Evolutionary conservation across 2,113 vertebrate genomes (phyloP).

Genomic region (Nettapus auritus): DNA sequence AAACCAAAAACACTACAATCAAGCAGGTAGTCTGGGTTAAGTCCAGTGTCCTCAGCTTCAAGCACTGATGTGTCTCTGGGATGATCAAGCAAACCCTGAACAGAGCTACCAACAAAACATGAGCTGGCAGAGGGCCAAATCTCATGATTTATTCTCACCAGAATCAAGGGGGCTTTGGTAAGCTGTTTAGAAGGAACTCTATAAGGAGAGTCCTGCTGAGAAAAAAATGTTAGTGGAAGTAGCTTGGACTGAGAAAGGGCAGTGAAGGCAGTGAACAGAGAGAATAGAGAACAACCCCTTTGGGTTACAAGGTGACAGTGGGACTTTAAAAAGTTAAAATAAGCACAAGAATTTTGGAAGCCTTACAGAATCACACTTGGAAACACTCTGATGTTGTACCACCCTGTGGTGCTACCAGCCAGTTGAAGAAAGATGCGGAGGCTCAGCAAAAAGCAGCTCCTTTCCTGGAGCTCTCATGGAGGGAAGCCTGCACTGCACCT

Average conservation of each 20-base stretch:
- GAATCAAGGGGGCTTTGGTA: neutral
- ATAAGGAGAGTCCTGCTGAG: neutral
- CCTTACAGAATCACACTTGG: neutral
- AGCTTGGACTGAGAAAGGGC: neutral
- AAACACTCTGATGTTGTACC: constrained; percentile 27
- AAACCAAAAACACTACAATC: rapidly evolving
- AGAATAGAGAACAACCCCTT: rapidly evolving
- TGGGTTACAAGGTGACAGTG: neutral
- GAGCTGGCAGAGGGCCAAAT: neutral
- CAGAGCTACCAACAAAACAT: neutral
- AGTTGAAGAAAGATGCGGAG: neutral
- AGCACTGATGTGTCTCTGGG: neutral
- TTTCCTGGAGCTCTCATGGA: constrained; percentile 16
- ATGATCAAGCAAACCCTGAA: rapidly evolving
- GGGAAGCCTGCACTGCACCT: neutral
- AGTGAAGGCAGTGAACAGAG: neutral
- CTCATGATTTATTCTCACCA: neutral
- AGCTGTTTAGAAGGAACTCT: neutral
- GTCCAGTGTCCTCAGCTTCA: neutral
- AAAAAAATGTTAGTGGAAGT: neutral
- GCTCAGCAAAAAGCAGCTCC: constrained; percentile 41
- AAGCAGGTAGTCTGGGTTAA: neutral
- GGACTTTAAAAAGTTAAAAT: neutral
- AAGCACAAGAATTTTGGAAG: neutral
- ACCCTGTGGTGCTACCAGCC: neutral